Conservation (phyloP, 2,888 invertebrate genomes). For the Unio pictorum region DNA sequence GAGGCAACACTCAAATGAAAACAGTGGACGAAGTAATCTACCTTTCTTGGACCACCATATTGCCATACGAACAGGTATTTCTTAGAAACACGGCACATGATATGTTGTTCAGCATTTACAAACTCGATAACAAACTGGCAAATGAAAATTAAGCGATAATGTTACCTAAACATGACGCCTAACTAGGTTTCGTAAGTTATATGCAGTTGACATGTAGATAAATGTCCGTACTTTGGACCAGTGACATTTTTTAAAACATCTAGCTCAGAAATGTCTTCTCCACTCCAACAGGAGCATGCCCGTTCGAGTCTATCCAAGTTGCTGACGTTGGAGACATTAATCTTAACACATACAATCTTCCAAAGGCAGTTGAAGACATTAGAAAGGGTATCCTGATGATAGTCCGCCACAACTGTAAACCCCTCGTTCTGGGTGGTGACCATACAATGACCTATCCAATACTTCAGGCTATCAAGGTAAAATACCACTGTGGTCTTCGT, state of each 20-base stretch:
- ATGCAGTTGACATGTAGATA: background rate
- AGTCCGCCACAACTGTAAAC: slow-evolving; percentile 61
- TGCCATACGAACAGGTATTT: no score
- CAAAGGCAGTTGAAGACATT: slow-evolving; percentile 63
- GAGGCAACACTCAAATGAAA: no score
- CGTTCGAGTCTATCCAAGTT: slow-evolving; percentile 66
- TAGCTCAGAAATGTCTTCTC: slow-evolving; percentile 1
- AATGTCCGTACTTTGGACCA: background rate
- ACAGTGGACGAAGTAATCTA: no score
- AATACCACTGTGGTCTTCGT: background rate
- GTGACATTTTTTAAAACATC: background rate
- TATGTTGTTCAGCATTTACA: no score
- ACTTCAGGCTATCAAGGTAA: slow-evolving; percentile 68
- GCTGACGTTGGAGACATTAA: slow-evolving; percentile 70
- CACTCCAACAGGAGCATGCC: slow-evolving; percentile 57
- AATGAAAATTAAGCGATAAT: no score
- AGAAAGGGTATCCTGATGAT: slow-evolving; percentile 47
- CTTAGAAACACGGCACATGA: no score
- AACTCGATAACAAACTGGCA: no score
- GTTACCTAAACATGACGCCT: no score
- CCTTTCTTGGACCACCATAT: no score
- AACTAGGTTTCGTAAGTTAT: no score
- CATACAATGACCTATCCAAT: slow-evolving; percentile 71
- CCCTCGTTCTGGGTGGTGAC: slow-evolving; percentile 70
- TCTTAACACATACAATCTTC: slow-evolving; percentile 64